Percentiles rank a stretch among this genome's conserved stretches.
These are phyloP conservation scores for Lipophrys pholis DNA, from an alignment of 2,113 vertebrate species.

Conservation along the genomic window DNA sequence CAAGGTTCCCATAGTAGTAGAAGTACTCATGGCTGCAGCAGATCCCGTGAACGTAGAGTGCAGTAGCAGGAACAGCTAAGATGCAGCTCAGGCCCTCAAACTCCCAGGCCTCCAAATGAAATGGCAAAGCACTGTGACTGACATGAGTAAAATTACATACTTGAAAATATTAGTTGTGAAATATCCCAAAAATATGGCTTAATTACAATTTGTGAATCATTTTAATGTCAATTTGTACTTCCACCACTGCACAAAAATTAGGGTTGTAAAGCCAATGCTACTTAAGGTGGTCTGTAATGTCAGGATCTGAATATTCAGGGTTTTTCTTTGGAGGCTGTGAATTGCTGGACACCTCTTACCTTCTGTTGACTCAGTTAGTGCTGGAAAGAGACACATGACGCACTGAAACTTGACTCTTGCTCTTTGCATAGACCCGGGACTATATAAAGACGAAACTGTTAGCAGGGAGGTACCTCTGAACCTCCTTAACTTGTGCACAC, in stretches of 20 bases:
- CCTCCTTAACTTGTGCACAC: constrained; percentile 19
- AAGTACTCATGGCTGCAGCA: no score
- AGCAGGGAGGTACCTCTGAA: constrained; percentile 32
- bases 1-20: no score
- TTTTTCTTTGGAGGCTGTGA: not conserved
- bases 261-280: constrained; percentile 2
- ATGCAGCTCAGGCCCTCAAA: no score
- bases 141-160: no score
- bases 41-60: no score
- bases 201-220: no score
- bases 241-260: not conserved
- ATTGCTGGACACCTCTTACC: constrained; percentile 30
- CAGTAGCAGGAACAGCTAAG: no score
- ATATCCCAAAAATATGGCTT: no score
- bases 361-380: constrained; percentile 49
- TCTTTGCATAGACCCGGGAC: constrained; percentile 35
- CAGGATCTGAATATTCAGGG: constrained; percentile 12
- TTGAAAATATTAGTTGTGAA: no score
- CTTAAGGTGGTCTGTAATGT: constrained; percentile 18
- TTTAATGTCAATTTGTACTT: no score
- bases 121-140: no score
- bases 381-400: constrained; percentile 61
- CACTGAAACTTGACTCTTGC: constrained; percentile 63
- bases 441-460: constrained; percentile 74
- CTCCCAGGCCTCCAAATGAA: no score